Evolutionary conservation across 2,113 vertebrate species (phyloP).

Genomic region (Poecilia latipinna): DNA sequence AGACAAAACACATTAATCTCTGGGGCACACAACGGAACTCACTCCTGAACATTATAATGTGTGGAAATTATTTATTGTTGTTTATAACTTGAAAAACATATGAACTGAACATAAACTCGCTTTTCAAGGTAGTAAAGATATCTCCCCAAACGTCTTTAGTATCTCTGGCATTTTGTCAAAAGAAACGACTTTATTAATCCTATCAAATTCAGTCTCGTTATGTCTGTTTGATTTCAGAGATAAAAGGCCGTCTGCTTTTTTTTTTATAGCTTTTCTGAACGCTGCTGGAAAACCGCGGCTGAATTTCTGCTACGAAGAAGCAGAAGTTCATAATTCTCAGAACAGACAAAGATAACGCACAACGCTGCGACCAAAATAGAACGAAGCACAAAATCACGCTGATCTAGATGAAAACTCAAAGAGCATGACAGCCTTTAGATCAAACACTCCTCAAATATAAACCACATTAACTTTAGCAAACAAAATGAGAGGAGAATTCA

Average conservation of each 20-base stretch:
- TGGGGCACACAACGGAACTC: too few species aligned
- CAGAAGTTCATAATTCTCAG: neutral
- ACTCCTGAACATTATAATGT: too few species aligned
- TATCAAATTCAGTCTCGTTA: neutral
- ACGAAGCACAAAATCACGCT: neutral
- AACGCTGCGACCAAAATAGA: neutral
- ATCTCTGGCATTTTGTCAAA: neutral
- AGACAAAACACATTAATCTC: too few species aligned
- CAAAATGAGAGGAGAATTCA: neutral
- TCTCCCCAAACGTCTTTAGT: neutral
- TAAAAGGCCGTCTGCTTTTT: neutral
- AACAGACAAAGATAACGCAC: neutral
- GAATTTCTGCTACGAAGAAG: neutral
- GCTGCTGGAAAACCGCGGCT: neutral
- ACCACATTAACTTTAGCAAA: conserved; percentile 6
- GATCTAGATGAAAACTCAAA: neutral
- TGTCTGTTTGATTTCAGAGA: neutral
- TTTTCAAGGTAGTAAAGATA: neutral
- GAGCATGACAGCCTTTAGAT: conserved; percentile 22
- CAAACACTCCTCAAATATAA: conserved; percentile 16
- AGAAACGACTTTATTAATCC: neutral
- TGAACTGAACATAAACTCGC: neutral
- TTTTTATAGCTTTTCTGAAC: neutral
- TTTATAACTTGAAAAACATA: too few species aligned
- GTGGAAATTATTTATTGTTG: too few species aligned